These are phyloP conservation scores for Rhimphoctona megacephalus DNA, from an alignment of 2,888 invertebrate species.

Conservation along the genomic window DNA sequence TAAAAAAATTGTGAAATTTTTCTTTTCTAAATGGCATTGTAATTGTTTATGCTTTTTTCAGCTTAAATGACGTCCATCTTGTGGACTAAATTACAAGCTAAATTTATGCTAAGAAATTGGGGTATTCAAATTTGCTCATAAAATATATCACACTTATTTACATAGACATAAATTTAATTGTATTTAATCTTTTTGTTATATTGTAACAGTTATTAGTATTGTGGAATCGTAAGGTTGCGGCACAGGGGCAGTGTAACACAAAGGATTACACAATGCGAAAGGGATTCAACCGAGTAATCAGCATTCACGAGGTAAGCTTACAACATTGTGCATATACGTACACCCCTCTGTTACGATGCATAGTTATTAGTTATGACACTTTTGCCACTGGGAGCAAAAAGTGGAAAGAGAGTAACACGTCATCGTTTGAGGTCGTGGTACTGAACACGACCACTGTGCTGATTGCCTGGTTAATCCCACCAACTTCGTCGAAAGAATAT, in stretches of 20 bases:
- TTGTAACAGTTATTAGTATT: background rate
- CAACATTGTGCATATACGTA: background rate
- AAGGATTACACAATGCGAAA: conserved; percentile 38
- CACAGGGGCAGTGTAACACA: conserved; percentile 12
- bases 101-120: background rate
- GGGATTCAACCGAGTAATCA: conserved; percentile 48
- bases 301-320: conserved; percentile 34
- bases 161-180: background rate
- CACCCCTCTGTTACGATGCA: conserved; percentile 13
- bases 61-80: background rate
- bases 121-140: background rate
- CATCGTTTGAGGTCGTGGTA: conserved; percentile 42
- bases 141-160: background rate
- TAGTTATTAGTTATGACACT: conserved; percentile 8
- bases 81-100: background rate
- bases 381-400: conserved; percentile 25
- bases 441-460: conserved; percentile 26
- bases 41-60: background rate
- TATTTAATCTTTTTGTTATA: background rate
- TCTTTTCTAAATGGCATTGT: background rate
- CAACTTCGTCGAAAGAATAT: conserved; percentile 44
- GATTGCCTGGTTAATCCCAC: conserved; percentile 24
- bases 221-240: background rate
- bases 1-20: background rate
- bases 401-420: conserved; percentile 45